phyloP scores from a whole-genome alignment of 2,113 vertebrate species.

The Hemicordylus capensis region DNA sequence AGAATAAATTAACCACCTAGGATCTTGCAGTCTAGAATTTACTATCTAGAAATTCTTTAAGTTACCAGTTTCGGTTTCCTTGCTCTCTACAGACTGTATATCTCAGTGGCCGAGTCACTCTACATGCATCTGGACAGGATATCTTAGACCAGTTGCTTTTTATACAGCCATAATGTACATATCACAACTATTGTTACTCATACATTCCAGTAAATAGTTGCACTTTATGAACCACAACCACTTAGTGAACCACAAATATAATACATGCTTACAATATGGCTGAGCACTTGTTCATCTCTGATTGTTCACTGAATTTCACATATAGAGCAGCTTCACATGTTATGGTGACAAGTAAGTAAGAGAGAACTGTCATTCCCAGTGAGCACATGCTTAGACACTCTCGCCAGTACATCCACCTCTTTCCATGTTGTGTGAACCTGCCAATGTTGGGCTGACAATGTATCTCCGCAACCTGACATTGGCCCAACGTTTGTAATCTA shows the following conservation, averaged over 20 bases:
- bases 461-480: too few species aligned
- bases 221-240: background rate
- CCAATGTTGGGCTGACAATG: too few species aligned
- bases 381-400: too few species aligned
- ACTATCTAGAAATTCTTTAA: background rate
- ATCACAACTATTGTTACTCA: too few species aligned
- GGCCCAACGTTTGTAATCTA: too few species aligned
- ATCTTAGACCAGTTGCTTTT: slow-evolving; percentile 21
- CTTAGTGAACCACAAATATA: background rate
- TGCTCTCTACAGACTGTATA: background rate
- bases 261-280: background rate
- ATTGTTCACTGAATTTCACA: background rate
- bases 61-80: background rate
- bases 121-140: background rate
- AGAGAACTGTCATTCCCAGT: too few species aligned
- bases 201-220: background rate
- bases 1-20: background rate
- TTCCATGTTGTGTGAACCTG: too few species aligned
- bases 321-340: too few species aligned
- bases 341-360: too few species aligned
- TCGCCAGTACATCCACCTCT: too few species aligned
- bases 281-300: background rate
- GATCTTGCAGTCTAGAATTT: background rate
- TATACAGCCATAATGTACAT: background rate
- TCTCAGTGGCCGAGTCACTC: background rate